These are phyloP conservation scores for Stegana nigrithorax DNA, from an alignment of 2,888 invertebrate genomes.

Conservation along the genomic window DNA sequence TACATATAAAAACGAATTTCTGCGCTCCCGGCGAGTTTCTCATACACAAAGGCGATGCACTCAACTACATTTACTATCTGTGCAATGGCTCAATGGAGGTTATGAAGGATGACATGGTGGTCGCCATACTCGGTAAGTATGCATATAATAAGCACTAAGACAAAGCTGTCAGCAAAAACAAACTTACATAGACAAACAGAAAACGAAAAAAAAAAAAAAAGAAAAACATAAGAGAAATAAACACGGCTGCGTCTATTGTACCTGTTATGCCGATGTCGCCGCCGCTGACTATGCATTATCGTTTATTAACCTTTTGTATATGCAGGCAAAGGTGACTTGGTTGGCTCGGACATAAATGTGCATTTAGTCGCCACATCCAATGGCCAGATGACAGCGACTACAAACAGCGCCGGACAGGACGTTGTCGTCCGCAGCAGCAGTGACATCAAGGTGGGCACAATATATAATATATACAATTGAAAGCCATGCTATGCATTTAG, in stretches of 20 bases:
- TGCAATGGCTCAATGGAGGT: constrained; percentile 99
- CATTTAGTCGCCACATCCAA: constrained; percentile 79
- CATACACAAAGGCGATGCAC: constrained; percentile 93
- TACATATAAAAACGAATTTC: constrained; percentile 94
- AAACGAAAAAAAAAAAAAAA: not conserved
- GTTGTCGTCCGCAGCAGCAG: constrained; percentile 92
- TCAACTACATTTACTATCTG: constrained; percentile 93
- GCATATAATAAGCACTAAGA: not conserved
- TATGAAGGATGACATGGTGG: constrained; percentile 95
- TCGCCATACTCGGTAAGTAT: constrained; percentile 90
- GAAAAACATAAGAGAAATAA: too few species aligned
- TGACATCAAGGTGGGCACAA: constrained; percentile 79
- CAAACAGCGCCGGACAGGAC: constrained; percentile 73
- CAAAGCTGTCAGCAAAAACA: not conserved
- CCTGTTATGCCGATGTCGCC: constrained; percentile 35
- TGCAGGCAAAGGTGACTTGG: constrained; percentile 93
- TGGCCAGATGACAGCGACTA: constrained; percentile 73
- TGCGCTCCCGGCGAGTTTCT: constrained; percentile 96
- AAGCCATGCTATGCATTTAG: too few species aligned
- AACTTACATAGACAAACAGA: not conserved
- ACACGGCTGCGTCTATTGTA: constrained; percentile 53
- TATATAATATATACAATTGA: too few species aligned
- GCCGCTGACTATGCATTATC: constrained; percentile 2
- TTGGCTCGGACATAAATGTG: constrained; percentile 90
- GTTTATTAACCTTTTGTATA: not conserved